A percentile compares a stretch with the other conserved stretches of the same genome.
phyloP scores from a whole-genome alignment of 2,888 invertebrate genomes.

The Timema podura region DNA sequence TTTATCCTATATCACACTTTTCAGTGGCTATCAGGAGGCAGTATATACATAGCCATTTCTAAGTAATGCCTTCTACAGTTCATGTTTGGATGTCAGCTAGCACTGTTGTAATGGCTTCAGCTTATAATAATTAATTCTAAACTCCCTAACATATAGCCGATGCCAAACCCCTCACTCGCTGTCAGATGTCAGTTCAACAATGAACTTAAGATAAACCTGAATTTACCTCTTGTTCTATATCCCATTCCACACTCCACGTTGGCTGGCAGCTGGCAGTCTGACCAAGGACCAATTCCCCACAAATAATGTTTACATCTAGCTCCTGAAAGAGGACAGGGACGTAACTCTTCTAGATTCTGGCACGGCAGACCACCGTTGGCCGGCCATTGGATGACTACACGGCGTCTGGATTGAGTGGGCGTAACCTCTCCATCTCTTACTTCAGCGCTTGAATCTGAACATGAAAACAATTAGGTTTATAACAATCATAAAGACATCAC shows the following conservation, averaged over 20 bases:
- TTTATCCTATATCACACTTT: too few relatives aligned
- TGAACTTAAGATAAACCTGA: background rate
- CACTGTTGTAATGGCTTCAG: too few relatives aligned
- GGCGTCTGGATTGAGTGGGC: constrained; percentile 50
- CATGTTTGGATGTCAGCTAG: too few relatives aligned
- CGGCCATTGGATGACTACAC: constrained; percentile 52
- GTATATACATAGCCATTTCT: too few relatives aligned
- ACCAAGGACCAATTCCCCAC: constrained; percentile 55
- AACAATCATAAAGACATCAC: too few relatives aligned
- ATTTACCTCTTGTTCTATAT: constrained; percentile 44
- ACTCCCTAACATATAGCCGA: too few relatives aligned
- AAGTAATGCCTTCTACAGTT: too few relatives aligned
- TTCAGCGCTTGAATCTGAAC: constrained; percentile 31
- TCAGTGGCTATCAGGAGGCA: too few relatives aligned
- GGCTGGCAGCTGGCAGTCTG: constrained; percentile 50
- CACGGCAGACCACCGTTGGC: constrained; percentile 46
- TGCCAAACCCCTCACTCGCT: too few relatives aligned
- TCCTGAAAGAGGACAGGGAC: constrained; percentile 50
- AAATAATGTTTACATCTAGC: constrained; percentile 44
- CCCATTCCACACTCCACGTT: constrained; percentile 50
- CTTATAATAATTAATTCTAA: too few relatives aligned
- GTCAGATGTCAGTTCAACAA: too few relatives aligned
- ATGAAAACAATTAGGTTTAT: too few relatives aligned
- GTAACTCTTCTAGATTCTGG: constrained; percentile 48
- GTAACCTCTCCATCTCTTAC: constrained; percentile 42